Evolutionary conservation across 1,140 invertebrate species (phyloP), one percentile per base, ranked within the genome.

Genomic region (Copidosoma floridanum): DNA sequence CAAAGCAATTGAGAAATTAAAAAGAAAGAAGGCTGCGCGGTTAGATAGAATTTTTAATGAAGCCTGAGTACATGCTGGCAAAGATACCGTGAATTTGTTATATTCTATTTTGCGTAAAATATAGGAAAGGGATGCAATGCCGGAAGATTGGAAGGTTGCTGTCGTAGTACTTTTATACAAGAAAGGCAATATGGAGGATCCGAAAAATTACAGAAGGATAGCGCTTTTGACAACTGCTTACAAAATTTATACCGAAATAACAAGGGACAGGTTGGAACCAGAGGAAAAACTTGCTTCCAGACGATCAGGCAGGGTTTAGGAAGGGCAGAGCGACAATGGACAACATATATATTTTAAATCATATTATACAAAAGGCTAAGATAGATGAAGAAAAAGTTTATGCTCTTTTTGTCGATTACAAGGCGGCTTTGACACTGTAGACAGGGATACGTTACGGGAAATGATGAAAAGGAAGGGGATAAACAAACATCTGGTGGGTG

Each of bases 191-290:
- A 5, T 3, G 18, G 18, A 40, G 4, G 37, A 40, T 11, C 4
- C 14, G 18, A 40, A 40, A 14, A 40, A 40, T n/a, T 14, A 40
- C 18, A 40, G 37, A 14, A 16, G 37, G 4, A 40, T 40, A 4
- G 18, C 3, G 57, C 53, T 14, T 47, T 48, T 26, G 32, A 48
- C 7, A 66, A 41, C 32, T n/a, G 51, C 61, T 1, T 61, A 65
- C 20, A 65, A 68, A 27, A 18, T 63, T 8, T 46, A 63, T 8
- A 57, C 60, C 16, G 47, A 58, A 16, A 47, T 57, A 37, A 51
- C 64, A 40, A 38, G 44, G 18, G 54, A 26, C 35, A 32, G 56
- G 29, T 27, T 60, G 16, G 48, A 52, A n/a, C n/a, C n/a, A n/a
- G n/a, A n/a, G n/a, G n/a, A 41, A 47, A 26, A 35, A 38, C 0